phyloP scores from a whole-genome alignment of 2,888 invertebrate genomes.

The Germaria angustata region DNA sequence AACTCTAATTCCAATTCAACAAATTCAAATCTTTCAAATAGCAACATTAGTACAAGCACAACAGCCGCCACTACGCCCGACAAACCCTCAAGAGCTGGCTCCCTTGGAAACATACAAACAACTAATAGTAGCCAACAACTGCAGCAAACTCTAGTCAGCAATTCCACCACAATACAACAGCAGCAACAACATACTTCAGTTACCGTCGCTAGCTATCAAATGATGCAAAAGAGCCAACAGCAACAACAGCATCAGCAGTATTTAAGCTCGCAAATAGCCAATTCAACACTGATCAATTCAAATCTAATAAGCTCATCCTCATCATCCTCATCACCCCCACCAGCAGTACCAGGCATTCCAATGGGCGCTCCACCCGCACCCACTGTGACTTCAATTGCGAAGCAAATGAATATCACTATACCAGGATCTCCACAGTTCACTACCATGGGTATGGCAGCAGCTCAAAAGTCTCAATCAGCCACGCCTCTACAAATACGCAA shows the following conservation, averaged over 20 bases:
- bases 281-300: conserved; percentile 76
- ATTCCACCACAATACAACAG: conserved; percentile 52
- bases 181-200: conserved; percentile 65
- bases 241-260: conserved; percentile 73
- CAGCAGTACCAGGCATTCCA: conserved; percentile 70
- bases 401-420: conserved; percentile 77
- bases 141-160: conserved; percentile 38
- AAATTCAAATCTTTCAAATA: conserved; percentile 61
- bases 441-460: conserved; percentile 76
- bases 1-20: conserved; percentile 69
- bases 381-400: conserved; percentile 77
- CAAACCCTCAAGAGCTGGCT: conserved; percentile 73
- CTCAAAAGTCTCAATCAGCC: conserved; percentile 70
- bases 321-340: conserved; percentile 65
- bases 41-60: conserved; percentile 69
- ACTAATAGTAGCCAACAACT: conserved; percentile 20
- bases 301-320: conserved; percentile 71
- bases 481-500: conserved; percentile 79
- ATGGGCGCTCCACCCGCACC: conserved; percentile 76
- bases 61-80: conserved; percentile 72
- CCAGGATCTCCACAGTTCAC: conserved; percentile 74
- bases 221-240: conserved; percentile 69
- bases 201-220: conserved; percentile 66
- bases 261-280: conserved; percentile 74
- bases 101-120: conserved; percentile 45